Evolutionary conservation across 2,888 invertebrate genomes (phyloP), one percentile per base, ranked within the genome.

Genomic region (Peribatodes rhomboidaria): DNA sequence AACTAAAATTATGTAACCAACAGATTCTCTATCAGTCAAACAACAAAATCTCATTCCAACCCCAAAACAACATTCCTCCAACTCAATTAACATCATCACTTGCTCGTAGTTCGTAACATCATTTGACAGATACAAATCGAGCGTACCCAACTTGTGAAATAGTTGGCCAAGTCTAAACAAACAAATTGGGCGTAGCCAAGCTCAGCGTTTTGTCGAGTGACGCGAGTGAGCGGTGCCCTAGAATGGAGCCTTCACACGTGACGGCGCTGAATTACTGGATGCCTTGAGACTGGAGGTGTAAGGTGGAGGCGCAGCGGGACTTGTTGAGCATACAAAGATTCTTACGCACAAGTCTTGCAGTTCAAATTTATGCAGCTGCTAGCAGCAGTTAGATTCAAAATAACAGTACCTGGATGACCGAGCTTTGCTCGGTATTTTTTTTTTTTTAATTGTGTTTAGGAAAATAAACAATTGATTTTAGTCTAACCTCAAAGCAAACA

Each of bases 251-350:
- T 71, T 70, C 70, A 70, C 70, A 68, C 58, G 65, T 66, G 68
- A 66, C 69, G 56, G 59, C 55, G 68, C 66, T 71, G 70, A 74
- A 75, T 76, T 72, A 68, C 71, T 64, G 69, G 62, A 71, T 68
- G 71, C 68, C 68, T 64, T 14, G 33, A 50, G 55, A 39, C 10
- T 10, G 33, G 9, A 55, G 64, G 64, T 31, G 14, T 3, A 67
- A 68, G 20, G 11, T n/a, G 4, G 56, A 47, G 22, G 18, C 16
- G 9, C 6, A 35, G 57, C 54, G 61, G 14, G 37, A 6, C n/a
- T 35, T 35, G n/a, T n/a, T n/a, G n/a, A n/a, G 3, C 27, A 27
- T 4, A 27, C 27, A 27, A 6, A 6, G 27, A 6, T 27, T 27
- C 27, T 2, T 2, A 27, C 3, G 6, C 27, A 27, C 27, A n/a